These are phyloP conservation scores for Drosophila neotestacea DNA, from an alignment of 2,888 invertebrate genomes.

Conservation along the genomic window DNA sequence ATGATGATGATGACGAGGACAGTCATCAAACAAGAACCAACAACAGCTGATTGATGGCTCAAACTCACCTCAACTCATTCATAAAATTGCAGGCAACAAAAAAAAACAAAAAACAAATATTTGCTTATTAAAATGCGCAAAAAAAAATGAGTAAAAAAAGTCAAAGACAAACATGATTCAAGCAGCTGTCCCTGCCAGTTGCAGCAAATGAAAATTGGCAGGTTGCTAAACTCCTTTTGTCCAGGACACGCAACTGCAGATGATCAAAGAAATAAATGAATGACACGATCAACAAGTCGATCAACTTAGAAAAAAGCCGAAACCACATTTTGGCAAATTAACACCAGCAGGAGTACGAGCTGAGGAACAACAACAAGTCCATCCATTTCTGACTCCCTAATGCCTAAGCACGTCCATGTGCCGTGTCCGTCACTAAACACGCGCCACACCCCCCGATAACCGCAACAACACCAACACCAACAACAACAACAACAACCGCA, in stretches of 20 bases:
- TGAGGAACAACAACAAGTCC: conserved; percentile 35
- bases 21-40: conserved; percentile 44
- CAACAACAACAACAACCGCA: conserved; percentile 1
- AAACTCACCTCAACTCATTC: conserved; percentile 56
- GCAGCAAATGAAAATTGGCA: conserved; percentile 76
- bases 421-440: conserved; percentile 76
- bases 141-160: conserved; percentile 9
- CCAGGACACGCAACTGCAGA: conserved; percentile 68
- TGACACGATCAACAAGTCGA: conserved; percentile 60
- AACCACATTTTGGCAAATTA: conserved; percentile 79
- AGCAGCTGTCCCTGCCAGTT: conserved; percentile 73
- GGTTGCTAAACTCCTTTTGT: conserved; percentile 21
- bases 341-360: conserved; percentile 46
- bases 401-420: conserved; percentile 75
- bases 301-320: conserved; percentile 52
- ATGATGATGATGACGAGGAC: conserved; percentile 10
- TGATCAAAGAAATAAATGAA: neutral
- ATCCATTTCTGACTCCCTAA: conserved; percentile 63
- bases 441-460: conserved; percentile 62
- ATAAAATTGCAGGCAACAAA: conserved; percentile 48
- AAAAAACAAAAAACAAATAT: conserved; percentile 74
- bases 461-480: neutral
- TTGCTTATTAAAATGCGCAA: conserved; percentile 71
- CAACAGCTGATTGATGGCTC: conserved; percentile 74
- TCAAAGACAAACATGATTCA: conserved; percentile 61